Base-by-base conservation (phyloP, 1,140 invertebrate species). In the Helicorthomorpha holstii region DNA sequence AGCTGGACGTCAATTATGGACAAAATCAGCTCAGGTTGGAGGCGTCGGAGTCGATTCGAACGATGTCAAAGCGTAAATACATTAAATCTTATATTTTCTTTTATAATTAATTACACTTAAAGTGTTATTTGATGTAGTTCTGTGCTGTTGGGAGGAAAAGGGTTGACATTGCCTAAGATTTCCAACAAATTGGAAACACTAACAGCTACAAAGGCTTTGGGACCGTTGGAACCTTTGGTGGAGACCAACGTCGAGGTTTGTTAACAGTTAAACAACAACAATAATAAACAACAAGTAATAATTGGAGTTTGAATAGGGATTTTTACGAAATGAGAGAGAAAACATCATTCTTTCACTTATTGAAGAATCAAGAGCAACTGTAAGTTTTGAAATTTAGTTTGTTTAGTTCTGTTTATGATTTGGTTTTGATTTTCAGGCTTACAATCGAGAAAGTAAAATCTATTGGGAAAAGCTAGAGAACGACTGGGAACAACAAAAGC, bases 281-380 rank as follows among this genome's bases (percentile, higher is more conserved):
- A n/a, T n/a, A n/a, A n/a, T n/a, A n/a, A n/a, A n/a, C n/a, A n/a
- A n/a, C n/a, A n/a, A n/a, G n/a, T n/a, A 22, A 48, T 38, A 16
- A 38, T 48, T 7, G 29, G 22, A 14, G 53, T 52, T 44, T 58
- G 49, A 47, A 55, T 74, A 85, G 60, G 86, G 81, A 59, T 95
- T 84, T 66, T 67, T 97, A 2, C 82, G 80, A 67, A 93, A 93
- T 77, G 90, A 95, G 72, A 79, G 85, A 50, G 85, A 94, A 71
- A 95, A 92, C 78, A 86, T 87, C 22, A 83, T 95, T 61, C 69
- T 95, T 2, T 82, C 84, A 23, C 78, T 90, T 7, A 89, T 94
- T 60, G 90, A 94, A 66, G 83, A 90, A 64, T 84, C 88, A 45
- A 78, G 85, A 56, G 80, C 80, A 68, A 76, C 77, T 62, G 85